Conservation (phyloP, 2,797 vertebrate genomes). For the Perdix hodgsoniae region DNA sequence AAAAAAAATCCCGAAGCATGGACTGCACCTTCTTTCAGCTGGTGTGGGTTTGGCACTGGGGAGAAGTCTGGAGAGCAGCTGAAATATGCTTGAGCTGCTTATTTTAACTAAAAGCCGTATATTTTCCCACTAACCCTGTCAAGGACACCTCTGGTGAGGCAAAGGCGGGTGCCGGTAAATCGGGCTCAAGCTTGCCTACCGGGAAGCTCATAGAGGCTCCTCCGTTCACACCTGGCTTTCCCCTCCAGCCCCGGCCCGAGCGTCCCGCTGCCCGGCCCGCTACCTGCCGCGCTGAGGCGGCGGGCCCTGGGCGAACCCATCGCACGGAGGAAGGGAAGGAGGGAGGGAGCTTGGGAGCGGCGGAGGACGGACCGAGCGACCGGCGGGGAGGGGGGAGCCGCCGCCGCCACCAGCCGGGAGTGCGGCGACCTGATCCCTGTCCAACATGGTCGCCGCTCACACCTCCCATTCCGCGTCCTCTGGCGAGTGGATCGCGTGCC, state of each 20-base stretch:
- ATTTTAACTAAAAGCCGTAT: neutral
- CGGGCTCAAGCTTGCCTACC: too few species aligned
- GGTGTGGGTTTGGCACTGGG: neutral
- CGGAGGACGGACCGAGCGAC: constrained; percentile 46
- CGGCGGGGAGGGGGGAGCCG: neutral
- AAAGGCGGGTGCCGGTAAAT: neutral
- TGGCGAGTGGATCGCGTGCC: constrained; percentile 92
- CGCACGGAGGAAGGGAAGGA: neutral
- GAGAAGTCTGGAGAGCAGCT: neutral
- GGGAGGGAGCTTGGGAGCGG: neutral
- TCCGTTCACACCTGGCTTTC: neutral
- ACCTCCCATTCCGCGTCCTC: constrained; percentile 89
- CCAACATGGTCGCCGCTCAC: constrained; percentile 94
- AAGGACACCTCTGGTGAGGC: neutral
- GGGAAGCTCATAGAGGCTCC: neutral
- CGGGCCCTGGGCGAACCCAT: constrained; percentile 33
- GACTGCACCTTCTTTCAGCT: neutral
- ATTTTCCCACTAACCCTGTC: neutral
- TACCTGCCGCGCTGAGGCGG: neutral
- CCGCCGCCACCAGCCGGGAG: neutral
- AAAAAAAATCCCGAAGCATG: neutral
- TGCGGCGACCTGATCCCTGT: constrained; percentile 39
- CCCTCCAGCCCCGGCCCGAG: neutral
- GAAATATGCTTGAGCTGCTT: neutral
- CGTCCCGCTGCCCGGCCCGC: neutral